Conservation (phyloP, 2,113 vertebrate genomes). For the Tursiops truncatus region DNA sequence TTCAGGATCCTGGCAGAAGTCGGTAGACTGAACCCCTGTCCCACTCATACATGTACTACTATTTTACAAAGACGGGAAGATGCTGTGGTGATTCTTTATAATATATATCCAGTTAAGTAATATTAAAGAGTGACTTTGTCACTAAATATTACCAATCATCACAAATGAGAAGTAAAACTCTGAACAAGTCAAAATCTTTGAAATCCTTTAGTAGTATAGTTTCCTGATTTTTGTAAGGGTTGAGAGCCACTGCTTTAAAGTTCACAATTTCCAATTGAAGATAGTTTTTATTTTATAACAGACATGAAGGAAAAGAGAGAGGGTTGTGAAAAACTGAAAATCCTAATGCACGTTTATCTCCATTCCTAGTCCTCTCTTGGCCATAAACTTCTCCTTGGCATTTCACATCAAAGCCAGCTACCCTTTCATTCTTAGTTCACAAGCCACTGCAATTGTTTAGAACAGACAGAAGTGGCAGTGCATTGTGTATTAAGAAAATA, state of each 20-base stretch:
- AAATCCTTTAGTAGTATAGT: background rate
- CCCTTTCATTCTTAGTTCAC: conserved; percentile 44
- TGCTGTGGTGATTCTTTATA: background rate
- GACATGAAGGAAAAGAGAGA: background rate
- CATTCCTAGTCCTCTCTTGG: background rate
- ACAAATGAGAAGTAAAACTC: conserved; percentile 8
- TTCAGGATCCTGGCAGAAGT: background rate
- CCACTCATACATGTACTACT: background rate
- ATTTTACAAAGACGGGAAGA: background rate
- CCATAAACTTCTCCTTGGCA: conserved; percentile 70
- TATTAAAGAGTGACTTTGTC: background rate
- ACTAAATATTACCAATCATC: background rate
- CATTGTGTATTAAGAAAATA: background rate
- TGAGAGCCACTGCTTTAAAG: background rate
- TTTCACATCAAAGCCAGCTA: conserved; percentile 74
- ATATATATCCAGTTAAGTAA: background rate
- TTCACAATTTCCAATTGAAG: background rate
- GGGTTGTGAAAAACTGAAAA: conserved; percentile 2
- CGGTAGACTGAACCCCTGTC: background rate
- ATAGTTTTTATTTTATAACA: background rate
- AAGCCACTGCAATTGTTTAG: background rate
- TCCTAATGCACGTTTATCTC: background rate
- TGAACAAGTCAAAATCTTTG: background rate
- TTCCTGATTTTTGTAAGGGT: background rate
- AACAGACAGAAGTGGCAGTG: background rate